phyloP scores from a whole-genome alignment of 1,140 invertebrate species.

The Drosophila athabasca region DNA sequence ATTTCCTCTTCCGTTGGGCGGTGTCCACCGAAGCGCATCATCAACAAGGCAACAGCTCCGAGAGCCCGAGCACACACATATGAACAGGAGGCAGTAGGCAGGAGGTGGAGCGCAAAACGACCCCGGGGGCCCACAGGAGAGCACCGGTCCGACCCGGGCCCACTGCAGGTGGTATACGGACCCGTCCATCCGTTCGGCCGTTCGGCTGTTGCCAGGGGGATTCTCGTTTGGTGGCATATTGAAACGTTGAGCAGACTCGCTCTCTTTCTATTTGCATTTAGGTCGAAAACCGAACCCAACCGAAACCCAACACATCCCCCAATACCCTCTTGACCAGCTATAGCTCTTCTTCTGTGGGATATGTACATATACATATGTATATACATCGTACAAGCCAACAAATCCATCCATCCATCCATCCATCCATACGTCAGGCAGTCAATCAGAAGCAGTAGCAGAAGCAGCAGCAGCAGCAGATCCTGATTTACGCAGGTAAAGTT shows the following conservation, averaged over 20 bases:
- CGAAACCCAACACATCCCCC: conserved; percentile 15
- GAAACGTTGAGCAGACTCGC: conserved; percentile 26
- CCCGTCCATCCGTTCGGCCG: too few species aligned
- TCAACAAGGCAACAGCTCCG: conserved; percentile 51
- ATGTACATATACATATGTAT: too few species aligned
- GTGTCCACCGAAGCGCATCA: conserved; percentile 75
- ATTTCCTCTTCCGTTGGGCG: conserved; percentile 77
- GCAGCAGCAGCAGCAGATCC: conserved; percentile 60
- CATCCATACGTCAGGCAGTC: conserved; percentile 61
- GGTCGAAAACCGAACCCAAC: conserved; percentile 15
- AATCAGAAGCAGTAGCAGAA: conserved; percentile 51
- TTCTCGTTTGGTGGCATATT: conserved; percentile 5
- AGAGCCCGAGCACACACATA: conserved; percentile 34
- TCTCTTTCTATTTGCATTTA: conserved; percentile 57
- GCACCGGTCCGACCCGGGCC: background rate
- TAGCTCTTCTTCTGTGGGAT: too few species aligned
- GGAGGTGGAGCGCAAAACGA: background rate
- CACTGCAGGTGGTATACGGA: conserved; percentile 2
- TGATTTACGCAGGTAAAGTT: conserved; percentile 75
- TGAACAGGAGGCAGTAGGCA: conserved; percentile 47
- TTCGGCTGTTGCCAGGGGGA: background rate
- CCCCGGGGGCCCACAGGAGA: background rate
- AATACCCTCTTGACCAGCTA: conserved; percentile 53
- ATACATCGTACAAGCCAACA: too few species aligned
- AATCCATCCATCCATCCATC: conserved; percentile 10